Evolutionary conservation across 2,888 invertebrate genomes (phyloP).

Genomic region (Nezara viridula): DNA sequence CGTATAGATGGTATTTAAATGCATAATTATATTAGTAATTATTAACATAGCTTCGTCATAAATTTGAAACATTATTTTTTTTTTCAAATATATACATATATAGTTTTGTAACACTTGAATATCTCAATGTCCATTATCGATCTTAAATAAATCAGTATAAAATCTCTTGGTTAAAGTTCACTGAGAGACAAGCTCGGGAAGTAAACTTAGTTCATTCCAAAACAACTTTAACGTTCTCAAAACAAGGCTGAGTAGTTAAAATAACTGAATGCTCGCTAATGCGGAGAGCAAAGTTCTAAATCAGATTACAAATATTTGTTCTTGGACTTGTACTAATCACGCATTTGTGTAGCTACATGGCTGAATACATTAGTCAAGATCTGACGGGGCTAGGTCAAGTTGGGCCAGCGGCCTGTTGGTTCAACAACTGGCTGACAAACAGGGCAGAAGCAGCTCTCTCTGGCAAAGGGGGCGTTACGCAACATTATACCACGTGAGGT

Average conservation of each 20-base stretch:
- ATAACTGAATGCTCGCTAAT: conserved; percentile 23
- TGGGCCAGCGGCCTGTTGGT: neutral
- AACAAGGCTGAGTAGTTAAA: conserved; percentile 10
- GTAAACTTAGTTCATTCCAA: neutral
- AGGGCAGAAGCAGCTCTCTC: neutral
- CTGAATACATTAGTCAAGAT: conserved; percentile 31
- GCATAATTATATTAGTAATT: too few species aligned
- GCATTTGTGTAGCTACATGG: conserved; percentile 30
- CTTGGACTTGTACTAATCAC: conserved; percentile 12
- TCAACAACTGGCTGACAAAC: neutral
- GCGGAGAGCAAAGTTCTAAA: conserved; percentile 11
- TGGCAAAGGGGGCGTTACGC: neutral
- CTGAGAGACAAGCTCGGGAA: neutral
- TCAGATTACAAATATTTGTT: conserved; percentile 25
- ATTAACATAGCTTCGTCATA: too few species aligned
- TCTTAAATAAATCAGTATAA: neutral
- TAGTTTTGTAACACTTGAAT: too few species aligned
- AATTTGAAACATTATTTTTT: too few species aligned
- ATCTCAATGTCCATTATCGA: neutral
- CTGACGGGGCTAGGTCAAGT: neutral
- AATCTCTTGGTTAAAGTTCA: neutral
- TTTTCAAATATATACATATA: too few species aligned
- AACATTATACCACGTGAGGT: neutral
- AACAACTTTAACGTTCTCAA: neutral
- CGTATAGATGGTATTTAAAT: too few species aligned